Evolutionary conservation across 2,113 vertebrate species (phyloP), one percentile per base, ranked within the genome.

Genomic region (Ploceus nigricollis): DNA sequence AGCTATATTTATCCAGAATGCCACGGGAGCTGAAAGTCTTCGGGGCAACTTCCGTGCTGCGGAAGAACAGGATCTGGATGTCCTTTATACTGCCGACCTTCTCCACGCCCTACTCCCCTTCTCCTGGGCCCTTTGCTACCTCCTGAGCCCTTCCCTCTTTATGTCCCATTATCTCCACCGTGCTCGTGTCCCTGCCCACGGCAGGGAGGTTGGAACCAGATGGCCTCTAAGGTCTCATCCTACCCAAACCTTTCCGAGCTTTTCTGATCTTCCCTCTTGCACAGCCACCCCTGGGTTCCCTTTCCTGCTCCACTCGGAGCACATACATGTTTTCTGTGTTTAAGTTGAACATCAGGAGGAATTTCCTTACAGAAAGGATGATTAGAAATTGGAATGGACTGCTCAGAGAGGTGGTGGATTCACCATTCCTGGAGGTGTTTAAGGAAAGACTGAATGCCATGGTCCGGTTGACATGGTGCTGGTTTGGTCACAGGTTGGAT

Each of bases 1-100:
- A 40, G 85, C 82, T 97, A 95, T 94, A 96, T 96, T 96, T 96
- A 93, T 95, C 82, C 28, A 45, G 82, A 83, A 90, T 51, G 87
- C 79, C 75, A 56, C 54, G 79, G 82, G 47, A 94, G 84, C 63
- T 37, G 0, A n/a, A 70, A 73, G 63, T 23, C 75, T 88, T 33
- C 0, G 0, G 71, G 84, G 17, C 39, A n/a, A 31, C 40, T 94
- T 69, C 82, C 3, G 10, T 27, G n/a, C 53, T 37, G 44, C 1
- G 0, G 48, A 92, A 84, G 21, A 83, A 40, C 56, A 22, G 1
- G 2, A 23, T 68, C 39, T 53, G 30, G 24, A 56, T 15, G 28
- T 7, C 33, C 35, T 58, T 89, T 92, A 48, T 8, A 13, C 16
- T 15, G 13, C 11, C 45, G 63, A 10, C 13, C 40, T 63, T 31